Evolutionary conservation across 1,140 invertebrate genomes (phyloP), one percentile per base, ranked within the genome.

Genomic region (Carcinoscorpius rotundicauda): DNA sequence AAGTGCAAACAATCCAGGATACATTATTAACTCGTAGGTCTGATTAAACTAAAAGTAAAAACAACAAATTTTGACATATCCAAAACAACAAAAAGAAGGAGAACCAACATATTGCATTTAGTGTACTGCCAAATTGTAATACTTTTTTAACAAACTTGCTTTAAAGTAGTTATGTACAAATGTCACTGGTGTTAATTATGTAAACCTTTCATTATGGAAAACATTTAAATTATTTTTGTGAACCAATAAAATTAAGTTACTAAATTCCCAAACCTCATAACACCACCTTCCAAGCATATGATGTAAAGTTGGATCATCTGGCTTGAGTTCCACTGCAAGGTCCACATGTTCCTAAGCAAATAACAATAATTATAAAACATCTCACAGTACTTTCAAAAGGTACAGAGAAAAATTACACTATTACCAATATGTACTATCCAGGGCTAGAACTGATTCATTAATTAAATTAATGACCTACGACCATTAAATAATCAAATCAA

Each of bases 221-320:
- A 11, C 55, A 11, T 11, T 10, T 11, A 10, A 57, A 1, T 10
- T 57, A 10, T 57, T 57, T 11, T 57, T 11, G 55, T 10, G 55
- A 57, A 10, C 11, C n/a, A 51, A 4, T 58, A 49, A 49, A 11
- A 60, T 29, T 49, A 51, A 68, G 75, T 73, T 73, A 55, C 53
- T 55, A 55, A 55, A n/a, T 8, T 55, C 68, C 69, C 6, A 6
- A 55, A 87, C 84, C 77, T 86, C 85, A 77, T 80, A 88, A 77
- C 84, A 85, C 76, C 82, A 83, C 62, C 82, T 70, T 6, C 87
- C 88, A 11, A 88, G 72, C 65, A 90, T 79, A 76, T 88, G 82
- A 76, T 89, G 82, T 60, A 87, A 73, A 5, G 81, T 78, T 51
- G 82, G 73, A 76, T 90, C 87, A 8, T 76, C 69, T n/a, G 86